Evolutionary conservation across 2,797 vertebrate species (phyloP).

Genomic region (Carapus acus): DNA sequence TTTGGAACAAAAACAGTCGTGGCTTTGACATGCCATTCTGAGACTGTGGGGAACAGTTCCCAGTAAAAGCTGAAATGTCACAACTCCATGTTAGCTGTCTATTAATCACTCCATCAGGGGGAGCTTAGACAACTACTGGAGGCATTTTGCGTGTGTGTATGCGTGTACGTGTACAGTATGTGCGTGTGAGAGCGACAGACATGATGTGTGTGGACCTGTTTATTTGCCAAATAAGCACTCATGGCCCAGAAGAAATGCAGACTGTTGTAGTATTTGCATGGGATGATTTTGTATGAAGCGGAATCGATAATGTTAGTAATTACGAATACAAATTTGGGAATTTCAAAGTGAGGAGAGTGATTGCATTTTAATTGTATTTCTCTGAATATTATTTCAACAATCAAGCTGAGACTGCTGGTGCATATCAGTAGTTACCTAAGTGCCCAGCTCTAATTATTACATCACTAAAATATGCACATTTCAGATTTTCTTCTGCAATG

Average conservation of each 20-base stretch:
- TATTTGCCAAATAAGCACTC: constrained; percentile 27
- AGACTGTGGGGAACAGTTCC: constrained; percentile 47
- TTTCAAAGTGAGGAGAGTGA: no score
- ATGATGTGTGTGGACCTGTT: background rate
- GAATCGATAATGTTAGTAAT: no score
- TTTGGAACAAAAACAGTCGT: constrained; percentile 10
- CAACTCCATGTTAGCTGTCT: constrained; percentile 39
- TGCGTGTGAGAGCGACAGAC: constrained; percentile 5
- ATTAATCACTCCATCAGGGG: constrained; percentile 61
- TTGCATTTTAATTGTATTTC: no score
- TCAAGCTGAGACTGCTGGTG: no score
- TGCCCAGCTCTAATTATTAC: no score
- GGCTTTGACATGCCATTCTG: constrained; percentile 29
- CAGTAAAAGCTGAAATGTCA: no score
- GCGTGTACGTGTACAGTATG: constrained; percentile 16
- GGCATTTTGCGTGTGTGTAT: constrained; percentile 35
- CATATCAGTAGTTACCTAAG: no score
- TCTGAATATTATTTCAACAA: no score
- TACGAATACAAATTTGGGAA: no score
- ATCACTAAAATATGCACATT: no score
- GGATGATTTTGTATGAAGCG: no score
- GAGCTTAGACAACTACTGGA: constrained; percentile 59
- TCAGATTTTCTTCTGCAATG: background rate
- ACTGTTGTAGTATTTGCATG: constrained; percentile 34
- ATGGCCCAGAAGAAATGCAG: constrained; percentile 40